A percentile compares a stretch with the other conserved stretches of the same genome.
These are phyloP conservation scores for Trichonephila inaurata DNA, from an alignment of 1,140 invertebrate genomes.

Conservation along the genomic window DNA sequence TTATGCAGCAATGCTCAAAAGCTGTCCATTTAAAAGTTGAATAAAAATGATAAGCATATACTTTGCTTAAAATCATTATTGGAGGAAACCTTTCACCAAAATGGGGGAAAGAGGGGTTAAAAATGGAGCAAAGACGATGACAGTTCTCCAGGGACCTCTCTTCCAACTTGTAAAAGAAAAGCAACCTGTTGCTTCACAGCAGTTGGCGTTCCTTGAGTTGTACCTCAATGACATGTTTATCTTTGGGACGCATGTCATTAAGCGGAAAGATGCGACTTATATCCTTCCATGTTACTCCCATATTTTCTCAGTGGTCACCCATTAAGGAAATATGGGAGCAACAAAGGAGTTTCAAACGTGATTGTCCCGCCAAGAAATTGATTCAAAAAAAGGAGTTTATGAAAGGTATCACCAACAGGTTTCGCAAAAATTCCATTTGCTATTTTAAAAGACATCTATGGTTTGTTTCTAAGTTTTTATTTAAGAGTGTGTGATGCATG, in stretches of 20 bases:
- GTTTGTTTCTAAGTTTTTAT: too few species aligned
- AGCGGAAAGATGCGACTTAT: not conserved
- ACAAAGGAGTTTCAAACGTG: too few species aligned
- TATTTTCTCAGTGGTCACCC: not conserved
- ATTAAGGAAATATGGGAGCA: too few species aligned
- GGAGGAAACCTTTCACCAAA: not conserved
- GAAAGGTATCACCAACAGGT: too few species aligned
- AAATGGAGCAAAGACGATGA: not conserved
- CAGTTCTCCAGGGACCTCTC: not conserved
- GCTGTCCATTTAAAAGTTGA: too few species aligned
- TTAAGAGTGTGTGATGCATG: too few species aligned
- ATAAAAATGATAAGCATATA: too few species aligned
- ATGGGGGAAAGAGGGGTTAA: not conserved
- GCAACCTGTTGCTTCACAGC: conserved; percentile 1
- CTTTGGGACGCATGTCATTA: not conserved
- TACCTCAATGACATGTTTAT: not conserved
- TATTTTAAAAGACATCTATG: too few species aligned
- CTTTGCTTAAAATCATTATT: not conserved
- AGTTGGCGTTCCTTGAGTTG: not conserved
- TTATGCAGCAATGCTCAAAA: too few species aligned
- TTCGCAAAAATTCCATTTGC: too few species aligned
- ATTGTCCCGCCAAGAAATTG: too few species aligned
- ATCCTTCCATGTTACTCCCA: not conserved
- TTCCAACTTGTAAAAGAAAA: not conserved
- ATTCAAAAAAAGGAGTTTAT: too few species aligned